phyloP scores from a whole-genome alignment of 2,113 vertebrate species.

The Silurus meridionalis region DNA sequence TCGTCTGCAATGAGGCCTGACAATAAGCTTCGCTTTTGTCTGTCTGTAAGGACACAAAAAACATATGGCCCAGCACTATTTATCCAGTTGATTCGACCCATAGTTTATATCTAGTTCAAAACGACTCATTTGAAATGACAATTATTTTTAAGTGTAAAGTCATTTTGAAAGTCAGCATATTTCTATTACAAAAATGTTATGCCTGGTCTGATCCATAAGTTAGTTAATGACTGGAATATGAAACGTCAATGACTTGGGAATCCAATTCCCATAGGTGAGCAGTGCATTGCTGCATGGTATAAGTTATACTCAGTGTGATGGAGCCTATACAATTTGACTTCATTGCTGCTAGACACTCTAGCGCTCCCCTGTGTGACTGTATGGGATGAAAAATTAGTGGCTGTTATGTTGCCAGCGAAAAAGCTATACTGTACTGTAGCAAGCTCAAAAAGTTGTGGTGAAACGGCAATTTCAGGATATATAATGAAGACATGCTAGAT shows the following conservation, averaged over 20 bases:
- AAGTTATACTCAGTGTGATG: background rate
- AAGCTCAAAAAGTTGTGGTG: slow-evolving; percentile 13
- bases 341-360: slow-evolving; percentile 36
- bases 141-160: background rate
- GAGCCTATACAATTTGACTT: slow-evolving; percentile 38
- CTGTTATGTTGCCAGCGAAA: slow-evolving; percentile 7
- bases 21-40: slow-evolving; percentile 18
- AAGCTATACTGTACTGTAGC: background rate
- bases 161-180: background rate
- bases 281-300: background rate
- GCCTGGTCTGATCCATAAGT: background rate
- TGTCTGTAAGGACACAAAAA: background rate
- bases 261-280: background rate
- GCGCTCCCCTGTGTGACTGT: slow-evolving; percentile 25
- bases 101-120: background rate
- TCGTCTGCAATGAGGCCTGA: slow-evolving; percentile 47
- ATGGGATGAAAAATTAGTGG: slow-evolving; percentile 30
- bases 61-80: background rate
- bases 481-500: slow-evolving; percentile 30
- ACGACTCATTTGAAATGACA: background rate
- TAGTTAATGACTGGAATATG: background rate
- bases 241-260: slow-evolving; percentile 14
- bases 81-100: background rate
- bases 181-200: background rate
- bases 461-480: slow-evolving; percentile 33